phyloP scores from a whole-genome alignment of 2,113 vertebrate species.

The Gadus macrocephalus region DNA sequence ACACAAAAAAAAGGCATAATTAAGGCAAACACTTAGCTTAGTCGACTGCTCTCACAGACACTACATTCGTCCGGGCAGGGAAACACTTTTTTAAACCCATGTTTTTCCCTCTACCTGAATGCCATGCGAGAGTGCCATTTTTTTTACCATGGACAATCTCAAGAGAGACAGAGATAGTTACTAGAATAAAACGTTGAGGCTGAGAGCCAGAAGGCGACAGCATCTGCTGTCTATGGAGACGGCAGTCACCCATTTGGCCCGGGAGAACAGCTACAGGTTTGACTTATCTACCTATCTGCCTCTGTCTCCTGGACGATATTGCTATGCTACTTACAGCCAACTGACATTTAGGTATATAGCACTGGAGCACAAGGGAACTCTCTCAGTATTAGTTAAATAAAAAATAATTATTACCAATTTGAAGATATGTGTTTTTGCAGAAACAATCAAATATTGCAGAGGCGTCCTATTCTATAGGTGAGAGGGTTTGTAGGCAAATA shows the following conservation, averaged over 20 bases:
- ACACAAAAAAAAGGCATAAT: too few species aligned
- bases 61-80: neutral
- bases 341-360: too few species aligned
- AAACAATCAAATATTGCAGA: constrained; percentile 56
- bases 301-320: neutral
- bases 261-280: constrained; percentile 50
- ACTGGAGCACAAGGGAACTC: too few species aligned
- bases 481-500: constrained; percentile 21
- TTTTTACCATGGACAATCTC: constrained; percentile 58
- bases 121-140: constrained; percentile 30
- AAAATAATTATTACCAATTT: too few species aligned
- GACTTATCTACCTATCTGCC: too few species aligned
- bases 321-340: constrained; percentile 8
- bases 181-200: constrained; percentile 59
- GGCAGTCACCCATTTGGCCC: constrained; percentile 60
- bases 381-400: too few species aligned
- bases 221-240: constrained; percentile 66
- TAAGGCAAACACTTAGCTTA: too few species aligned
- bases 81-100: neutral
- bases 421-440: constrained; percentile 5
- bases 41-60: too few species aligned
- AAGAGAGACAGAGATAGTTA: constrained; percentile 51
- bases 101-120: constrained; percentile 45
- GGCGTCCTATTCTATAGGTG: neutral
- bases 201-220: constrained; percentile 61